Percentiles rank a stretch among this genome's conserved stretches.
These are phyloP conservation scores for Stichodactyla mertensii DNA, from an alignment of 64 coral and sea anemone genomes.

Conservation along the genomic window DNA sequence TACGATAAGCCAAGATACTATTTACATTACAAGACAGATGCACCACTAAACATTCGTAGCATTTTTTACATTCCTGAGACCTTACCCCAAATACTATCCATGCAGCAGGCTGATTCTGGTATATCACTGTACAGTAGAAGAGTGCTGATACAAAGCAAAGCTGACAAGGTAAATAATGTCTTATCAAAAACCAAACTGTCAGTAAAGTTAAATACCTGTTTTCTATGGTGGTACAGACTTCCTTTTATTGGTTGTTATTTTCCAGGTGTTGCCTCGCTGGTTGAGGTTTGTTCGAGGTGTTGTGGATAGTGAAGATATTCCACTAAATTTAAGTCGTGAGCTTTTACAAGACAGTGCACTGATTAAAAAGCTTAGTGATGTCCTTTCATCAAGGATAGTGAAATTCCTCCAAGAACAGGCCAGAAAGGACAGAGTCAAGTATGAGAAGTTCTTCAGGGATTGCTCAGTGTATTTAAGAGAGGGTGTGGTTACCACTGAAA, in stretches of 20 bases:
- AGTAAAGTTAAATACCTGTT: too few species aligned
- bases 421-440: constrained; percentile 85
- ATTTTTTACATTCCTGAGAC: constrained; percentile 97
- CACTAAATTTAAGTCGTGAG: constrained; percentile 87
- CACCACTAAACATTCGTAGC: constrained; percentile 87
- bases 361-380: constrained; percentile 71
- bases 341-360: constrained; percentile 95
- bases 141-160: constrained; percentile 84
- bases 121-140: constrained; percentile 77
- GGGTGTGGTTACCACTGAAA: constrained; percentile 82
- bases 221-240: background rate
- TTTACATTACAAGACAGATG: constrained; percentile 95
- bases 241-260: background rate
- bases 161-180: constrained; percentile 24
- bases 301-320: constrained; percentile 96
- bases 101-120: constrained; percentile 64
- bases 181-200: too few species aligned
- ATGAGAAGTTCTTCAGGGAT: constrained; percentile 92
- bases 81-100: constrained; percentile 62
- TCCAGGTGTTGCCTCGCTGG: constrained; percentile 75
- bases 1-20: constrained; percentile 87
- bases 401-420: constrained; percentile 84
- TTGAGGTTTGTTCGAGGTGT: constrained; percentile 87
- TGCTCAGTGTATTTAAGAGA: constrained; percentile 81
- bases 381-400: constrained; percentile 66